These are phyloP conservation scores for Bos indicus DNA, from an alignment of 2,113 vertebrate species.

Conservation along the genomic window DNA sequence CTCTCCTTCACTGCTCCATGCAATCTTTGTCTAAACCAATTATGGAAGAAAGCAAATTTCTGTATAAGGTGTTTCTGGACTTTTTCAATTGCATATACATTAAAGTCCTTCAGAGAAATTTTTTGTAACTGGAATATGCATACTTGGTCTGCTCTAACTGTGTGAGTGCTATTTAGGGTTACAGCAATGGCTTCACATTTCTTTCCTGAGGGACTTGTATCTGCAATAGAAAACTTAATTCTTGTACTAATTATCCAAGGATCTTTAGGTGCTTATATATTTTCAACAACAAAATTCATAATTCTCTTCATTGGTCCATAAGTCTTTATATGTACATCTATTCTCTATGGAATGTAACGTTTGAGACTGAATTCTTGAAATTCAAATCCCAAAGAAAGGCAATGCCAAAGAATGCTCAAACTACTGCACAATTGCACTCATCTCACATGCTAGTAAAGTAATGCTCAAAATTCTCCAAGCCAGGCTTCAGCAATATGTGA, in stretches of 20 bases:
- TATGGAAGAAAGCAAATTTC: background rate
- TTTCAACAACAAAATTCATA: background rate
- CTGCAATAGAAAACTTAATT: background rate
- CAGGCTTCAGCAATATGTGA: too few relatives aligned
- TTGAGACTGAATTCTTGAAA: background rate
- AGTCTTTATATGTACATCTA: background rate
- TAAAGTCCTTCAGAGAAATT: background rate
- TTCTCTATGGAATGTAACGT: background rate
- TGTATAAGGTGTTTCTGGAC: background rate
- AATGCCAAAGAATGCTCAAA: too few relatives aligned
- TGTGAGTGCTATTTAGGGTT: background rate
- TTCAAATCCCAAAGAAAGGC: background rate
- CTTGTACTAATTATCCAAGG: background rate
- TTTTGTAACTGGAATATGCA: background rate
- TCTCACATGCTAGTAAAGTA: too few relatives aligned
- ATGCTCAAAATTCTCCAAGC: too few relatives aligned
- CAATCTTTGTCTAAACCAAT: background rate
- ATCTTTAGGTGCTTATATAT: background rate
- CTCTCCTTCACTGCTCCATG: background rate
- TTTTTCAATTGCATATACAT: background rate
- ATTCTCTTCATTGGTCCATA: background rate
- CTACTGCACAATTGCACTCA: too few relatives aligned
- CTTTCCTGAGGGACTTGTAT: background rate
- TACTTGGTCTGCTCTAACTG: background rate
- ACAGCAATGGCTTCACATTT: background rate